Base-by-base conservation (phyloP, 1,140 invertebrate genomes). In the Cyrtorhinus lividipennis region DNA sequence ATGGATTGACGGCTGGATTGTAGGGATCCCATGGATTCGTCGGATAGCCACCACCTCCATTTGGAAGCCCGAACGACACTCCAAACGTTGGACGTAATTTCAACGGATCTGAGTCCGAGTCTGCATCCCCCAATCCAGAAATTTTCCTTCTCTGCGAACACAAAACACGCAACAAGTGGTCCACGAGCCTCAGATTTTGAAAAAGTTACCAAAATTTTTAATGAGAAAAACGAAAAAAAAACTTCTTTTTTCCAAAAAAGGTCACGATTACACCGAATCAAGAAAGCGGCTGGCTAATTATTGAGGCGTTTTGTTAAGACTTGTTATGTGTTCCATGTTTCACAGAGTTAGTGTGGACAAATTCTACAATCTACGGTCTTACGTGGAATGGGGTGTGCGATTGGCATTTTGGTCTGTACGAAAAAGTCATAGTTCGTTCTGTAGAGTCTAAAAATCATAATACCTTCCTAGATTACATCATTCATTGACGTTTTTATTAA, bases 31-130 rank as follows among this genome's bases (percentile, higher is more conserved):
- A 81, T 62, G 85, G 83, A 79, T 87, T 86, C 63, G 78, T 70
- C 60, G 84, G 86, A 78, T 90, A 88, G 68, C 79, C 79, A 67
- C 79, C 80, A 70, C 80, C 79, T 67, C 80, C 80, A 69, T 87
- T 84, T 67, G 88, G 88, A 69, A 92, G 80, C 66, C 88, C 88
- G 75, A 92, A 91, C 70, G 86, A 89, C 61, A 92, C 82, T 70
- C 88, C 88, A 77, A 89, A 90, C 64, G 88, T 90, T 66, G 88
- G 88, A 74, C 85, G 83, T 71, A 91, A 75, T 78, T 88, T 83
- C 77, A 81, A 74, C 63, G 68, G 68, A 45, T 66, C 66, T 44
- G 73, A 73, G 72, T 72, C 66, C 53, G 67, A 63, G 62, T 71
- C 68, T 26, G 69, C 70, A 12, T 46, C 66, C 3, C 67, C 66